Evolutionary conservation across 1,140 invertebrate species (phyloP).

Genomic region (Parasteatoda tepidariorum): DNA sequence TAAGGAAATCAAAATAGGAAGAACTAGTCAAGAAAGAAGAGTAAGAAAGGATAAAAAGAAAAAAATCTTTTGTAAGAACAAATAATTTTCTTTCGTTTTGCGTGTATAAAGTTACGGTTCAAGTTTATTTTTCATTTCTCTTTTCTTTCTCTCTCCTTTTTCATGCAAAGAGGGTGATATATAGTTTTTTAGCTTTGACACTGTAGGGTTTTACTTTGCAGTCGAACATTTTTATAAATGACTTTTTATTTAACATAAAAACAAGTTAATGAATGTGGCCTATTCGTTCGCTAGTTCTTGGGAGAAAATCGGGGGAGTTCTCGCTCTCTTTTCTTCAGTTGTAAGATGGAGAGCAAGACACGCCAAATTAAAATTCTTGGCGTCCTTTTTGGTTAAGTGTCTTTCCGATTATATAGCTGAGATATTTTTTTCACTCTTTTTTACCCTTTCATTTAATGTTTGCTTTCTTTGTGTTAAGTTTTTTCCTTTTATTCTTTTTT

Average conservation of each 20-base stretch:
- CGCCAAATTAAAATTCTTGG: conserved; percentile 36
- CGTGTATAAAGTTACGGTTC: conserved; percentile 28
- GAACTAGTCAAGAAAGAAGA: not conserved
- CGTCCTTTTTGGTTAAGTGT: not conserved
- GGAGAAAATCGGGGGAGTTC: not conserved
- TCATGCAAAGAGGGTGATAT: conserved; percentile 30
- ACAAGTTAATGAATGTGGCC: conserved; percentile 37
- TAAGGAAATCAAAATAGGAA: not conserved
- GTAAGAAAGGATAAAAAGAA: not conserved
- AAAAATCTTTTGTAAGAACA: conserved; percentile 44
- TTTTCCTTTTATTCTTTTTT: too few relatives aligned
- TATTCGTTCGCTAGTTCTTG: conserved; percentile 1
- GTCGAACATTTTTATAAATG: conserved; percentile 34
- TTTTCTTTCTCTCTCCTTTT: not conserved
- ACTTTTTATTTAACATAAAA: conserved; percentile 49
- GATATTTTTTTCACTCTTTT: not conserved
- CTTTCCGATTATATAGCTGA: not conserved
- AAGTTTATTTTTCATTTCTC: conserved; percentile 29
- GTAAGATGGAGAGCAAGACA: not conserved
- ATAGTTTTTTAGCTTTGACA: conserved; percentile 28
- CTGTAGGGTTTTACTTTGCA: conserved; percentile 11
- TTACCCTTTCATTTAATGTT: not conserved
- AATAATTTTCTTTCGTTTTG: conserved; percentile 40
- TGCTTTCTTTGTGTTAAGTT: not conserved
- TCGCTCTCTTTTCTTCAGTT: not conserved